Base-by-base conservation (phyloP, 2,888 invertebrate genomes). In the Ochlodes sylvanus region DNA sequence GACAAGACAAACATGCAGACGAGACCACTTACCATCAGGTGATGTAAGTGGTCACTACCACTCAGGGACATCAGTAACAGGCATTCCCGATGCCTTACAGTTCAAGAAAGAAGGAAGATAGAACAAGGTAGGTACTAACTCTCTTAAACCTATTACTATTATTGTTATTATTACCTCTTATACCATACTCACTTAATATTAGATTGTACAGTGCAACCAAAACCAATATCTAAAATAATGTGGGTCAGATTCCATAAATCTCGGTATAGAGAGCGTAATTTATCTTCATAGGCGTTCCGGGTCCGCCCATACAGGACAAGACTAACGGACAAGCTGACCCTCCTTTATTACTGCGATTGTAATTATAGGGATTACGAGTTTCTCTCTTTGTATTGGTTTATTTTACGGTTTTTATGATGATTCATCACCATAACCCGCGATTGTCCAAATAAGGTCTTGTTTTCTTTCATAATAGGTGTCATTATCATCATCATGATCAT, bases 211-310 rank as follows among this genome's bases (percentile, higher is more conserved):
- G 17, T 15, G 5, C 9, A 15, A 47, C 7, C 12, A n/a, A 12
- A 47, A 47, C 10, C 12, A 12, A 47, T 9, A 17, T 47, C 12
- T 4, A 15, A 50, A 50, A 50, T 17, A 19, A 50, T 19, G 10
- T 50, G 80, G 75, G 73, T 74, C 73, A 73, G 75, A 75, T 74
- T 75, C 73, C 72, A 75, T 76, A 75, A 76, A 65, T 65, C 64
- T 38, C 15, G 55, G 27, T 42, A 62, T 62, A 21, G 50, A 44
- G 58, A 58, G 12, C 42, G 61, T 67, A 55, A 65, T 65, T 65
- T 65, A 65, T 64, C 47, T 38, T 47, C 57, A 57, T 57, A 64
- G 64, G 64, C 64, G 64, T 64, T 64, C 64, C 64, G 64, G 57
- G 7, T 19, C 34, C 64, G 64, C 64, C 64, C 64, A 42, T 44